Evolutionary conservation across 2,797 vertebrate genomes (phyloP).

Genomic region (Scomberomorus guttatus): DNA sequence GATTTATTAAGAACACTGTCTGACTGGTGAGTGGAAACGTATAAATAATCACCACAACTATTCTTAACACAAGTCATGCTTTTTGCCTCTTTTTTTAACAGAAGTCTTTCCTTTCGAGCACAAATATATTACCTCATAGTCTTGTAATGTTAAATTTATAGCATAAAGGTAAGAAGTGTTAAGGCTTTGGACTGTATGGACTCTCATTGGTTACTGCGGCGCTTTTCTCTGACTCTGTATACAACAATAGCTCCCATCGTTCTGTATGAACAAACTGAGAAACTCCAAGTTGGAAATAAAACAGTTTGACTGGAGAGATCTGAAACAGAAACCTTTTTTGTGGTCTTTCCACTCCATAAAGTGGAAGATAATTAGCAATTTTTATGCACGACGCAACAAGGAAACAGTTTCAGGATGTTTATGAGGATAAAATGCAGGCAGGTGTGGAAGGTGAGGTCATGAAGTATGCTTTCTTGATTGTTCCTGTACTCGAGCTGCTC

Average conservation of each 20-base stretch:
- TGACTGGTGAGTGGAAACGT: constrained; percentile 23
- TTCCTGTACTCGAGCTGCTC: background rate
- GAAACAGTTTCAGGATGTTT: constrained; percentile 35
- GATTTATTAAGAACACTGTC: constrained; percentile 36
- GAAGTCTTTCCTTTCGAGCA: background rate
- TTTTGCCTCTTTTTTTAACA: constrained; percentile 13
- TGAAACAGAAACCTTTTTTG: background rate
- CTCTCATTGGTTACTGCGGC: background rate
- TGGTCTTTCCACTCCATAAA: background rate
- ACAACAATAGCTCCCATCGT: background rate
- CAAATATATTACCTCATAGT: constrained; percentile 26
- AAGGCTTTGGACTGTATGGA: background rate
- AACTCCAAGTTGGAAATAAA: background rate
- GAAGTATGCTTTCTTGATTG: constrained; percentile 22
- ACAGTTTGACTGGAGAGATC: background rate
- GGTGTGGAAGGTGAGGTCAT: constrained; percentile 38
- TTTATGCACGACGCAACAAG: constrained; percentile 1
- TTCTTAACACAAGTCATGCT: constrained; percentile 7
- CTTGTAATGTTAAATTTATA: constrained; percentile 18
- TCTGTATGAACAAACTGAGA: background rate
- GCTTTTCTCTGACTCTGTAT: background rate
- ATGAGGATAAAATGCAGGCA: constrained; percentile 24
- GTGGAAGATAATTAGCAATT: constrained; percentile 14
- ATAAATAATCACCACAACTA: constrained; percentile 33
- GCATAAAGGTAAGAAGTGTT: background rate